A percentile compares a stretch with the other conserved stretches of the same genome.
These are phyloP conservation scores for Eugnorisma glareosa DNA, from an alignment of 2,888 invertebrate genomes.

Conservation along the genomic window DNA sequence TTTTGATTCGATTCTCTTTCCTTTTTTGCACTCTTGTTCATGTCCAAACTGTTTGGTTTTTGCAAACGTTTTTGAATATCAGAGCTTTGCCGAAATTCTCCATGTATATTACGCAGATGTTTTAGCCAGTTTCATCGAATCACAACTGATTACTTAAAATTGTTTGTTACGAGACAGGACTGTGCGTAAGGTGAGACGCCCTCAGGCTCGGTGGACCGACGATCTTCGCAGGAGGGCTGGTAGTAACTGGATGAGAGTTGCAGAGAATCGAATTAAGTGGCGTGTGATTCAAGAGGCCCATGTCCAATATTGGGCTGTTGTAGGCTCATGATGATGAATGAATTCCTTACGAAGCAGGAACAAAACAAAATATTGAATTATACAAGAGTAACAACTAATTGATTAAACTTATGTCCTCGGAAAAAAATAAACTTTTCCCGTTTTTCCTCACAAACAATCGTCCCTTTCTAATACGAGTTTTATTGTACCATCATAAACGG, in stretches of 20 bases:
- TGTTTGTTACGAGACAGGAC: neutral
- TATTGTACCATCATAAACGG: constrained; percentile 85
- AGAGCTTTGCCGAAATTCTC: neutral
- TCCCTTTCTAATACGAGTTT: constrained; percentile 80
- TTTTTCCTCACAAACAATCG: constrained; percentile 66
- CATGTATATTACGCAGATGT: neutral
- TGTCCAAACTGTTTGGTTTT: constrained; percentile 20
- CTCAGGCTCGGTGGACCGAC: no score
- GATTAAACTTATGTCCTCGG: constrained; percentile 19
- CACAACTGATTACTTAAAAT: neutral
- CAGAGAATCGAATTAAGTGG: no score
- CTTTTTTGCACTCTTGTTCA: constrained; percentile 7
- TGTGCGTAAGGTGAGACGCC: no score
- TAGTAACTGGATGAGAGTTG: no score
- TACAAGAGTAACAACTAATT: constrained; percentile 29
- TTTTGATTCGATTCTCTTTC: neutral
- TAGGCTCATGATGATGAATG: no score
- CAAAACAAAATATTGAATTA: neutral
- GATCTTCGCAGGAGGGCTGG: no score
- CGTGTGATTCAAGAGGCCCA: no score
- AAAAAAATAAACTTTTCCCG: constrained; percentile 32
- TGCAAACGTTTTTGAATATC: constrained; percentile 11
- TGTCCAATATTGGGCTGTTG: no score
- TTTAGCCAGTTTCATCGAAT: neutral
- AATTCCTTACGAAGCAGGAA: neutral